Evolutionary conservation across 2,113 vertebrate species (phyloP).

Genomic region (Phaethornis superciliosus): DNA sequence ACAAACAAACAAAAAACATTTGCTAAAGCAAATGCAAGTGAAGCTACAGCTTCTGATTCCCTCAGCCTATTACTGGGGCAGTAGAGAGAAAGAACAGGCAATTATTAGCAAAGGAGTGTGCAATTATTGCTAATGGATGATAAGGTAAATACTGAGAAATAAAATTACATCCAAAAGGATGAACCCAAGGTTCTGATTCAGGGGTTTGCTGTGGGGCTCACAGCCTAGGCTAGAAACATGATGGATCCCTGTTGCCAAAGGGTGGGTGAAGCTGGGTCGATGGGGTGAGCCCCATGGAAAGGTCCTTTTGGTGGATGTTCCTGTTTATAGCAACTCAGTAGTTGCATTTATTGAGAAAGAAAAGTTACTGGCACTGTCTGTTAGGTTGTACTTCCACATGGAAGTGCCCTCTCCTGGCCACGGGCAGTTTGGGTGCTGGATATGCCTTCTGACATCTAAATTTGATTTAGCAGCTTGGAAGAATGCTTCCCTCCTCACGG

Average conservation of each 20-base stretch:
- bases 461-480: background rate
- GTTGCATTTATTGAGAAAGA: background rate
- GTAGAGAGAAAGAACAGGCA: background rate
- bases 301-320: background rate
- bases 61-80: background rate
- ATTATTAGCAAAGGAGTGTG: background rate
- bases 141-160: background rate
- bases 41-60: background rate
- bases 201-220: background rate
- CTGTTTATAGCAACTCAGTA: background rate
- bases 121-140: background rate
- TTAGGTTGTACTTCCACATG: background rate
- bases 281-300: background rate
- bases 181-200: background rate
- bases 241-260: background rate
- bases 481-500: background rate
- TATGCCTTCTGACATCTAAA: background rate
- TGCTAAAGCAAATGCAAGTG: background rate
- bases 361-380: background rate
- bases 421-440: background rate
- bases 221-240: background rate
- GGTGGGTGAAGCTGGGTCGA: background rate
- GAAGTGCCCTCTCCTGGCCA: background rate
- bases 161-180: background rate
- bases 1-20: fast-evolving